Conservation (phyloP, 1,140 invertebrate species). For the Solenopsis invicta region DNA sequence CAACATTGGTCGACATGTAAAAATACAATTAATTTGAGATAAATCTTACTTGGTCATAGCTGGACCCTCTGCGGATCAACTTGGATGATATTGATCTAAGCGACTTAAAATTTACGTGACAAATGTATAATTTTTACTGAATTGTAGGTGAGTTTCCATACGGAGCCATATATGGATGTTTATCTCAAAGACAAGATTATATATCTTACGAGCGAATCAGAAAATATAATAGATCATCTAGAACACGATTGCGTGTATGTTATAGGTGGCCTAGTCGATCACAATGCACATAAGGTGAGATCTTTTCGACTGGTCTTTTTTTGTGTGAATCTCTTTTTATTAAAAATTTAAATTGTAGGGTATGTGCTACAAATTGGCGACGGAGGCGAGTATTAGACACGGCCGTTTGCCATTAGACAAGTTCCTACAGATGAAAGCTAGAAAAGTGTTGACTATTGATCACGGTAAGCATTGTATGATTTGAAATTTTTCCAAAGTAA, state of each 20-base stretch:
- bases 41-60: too few species aligned
- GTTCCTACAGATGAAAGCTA: constrained; percentile 96
- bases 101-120: background rate
- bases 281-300: constrained; percentile 96
- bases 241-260: constrained; percentile 95
- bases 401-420: constrained; percentile 96
- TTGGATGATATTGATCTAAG: too few species aligned
- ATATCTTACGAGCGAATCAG: constrained; percentile 98
- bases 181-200: constrained; percentile 94
- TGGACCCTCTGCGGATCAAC: too few species aligned
- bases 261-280: constrained; percentile 99
- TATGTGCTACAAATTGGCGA: constrained; percentile 94
- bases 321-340: background rate
- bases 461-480: constrained; percentile 91
- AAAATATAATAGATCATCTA: constrained; percentile 93
- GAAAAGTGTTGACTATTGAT: constrained; percentile 98
- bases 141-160: constrained; percentile 91
- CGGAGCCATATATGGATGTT: constrained; percentile 89
- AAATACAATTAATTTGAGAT: too few species aligned
- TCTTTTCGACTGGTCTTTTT: constrained; percentile 2
- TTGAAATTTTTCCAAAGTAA: constrained; percentile 23
- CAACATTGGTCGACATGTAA: too few species aligned
- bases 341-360: constrained; percentile 88
- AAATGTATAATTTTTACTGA: constrained; percentile 53
- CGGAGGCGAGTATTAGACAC: constrained; percentile 92